Evolutionary conservation across 1,140 invertebrate genomes (phyloP).

Genomic region (Fopius arisanus): DNA sequence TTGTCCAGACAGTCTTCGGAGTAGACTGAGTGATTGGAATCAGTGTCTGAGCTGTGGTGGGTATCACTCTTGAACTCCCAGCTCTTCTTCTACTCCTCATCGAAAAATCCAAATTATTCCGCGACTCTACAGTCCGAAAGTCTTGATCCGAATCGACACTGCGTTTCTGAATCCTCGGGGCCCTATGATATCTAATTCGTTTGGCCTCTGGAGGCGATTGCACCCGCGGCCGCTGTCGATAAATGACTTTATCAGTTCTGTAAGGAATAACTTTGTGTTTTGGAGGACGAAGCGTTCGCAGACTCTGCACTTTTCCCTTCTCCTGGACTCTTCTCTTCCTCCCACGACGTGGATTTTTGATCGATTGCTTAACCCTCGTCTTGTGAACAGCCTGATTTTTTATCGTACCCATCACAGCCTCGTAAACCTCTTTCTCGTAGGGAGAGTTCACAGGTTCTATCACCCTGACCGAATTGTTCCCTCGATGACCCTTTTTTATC

Average conservation of each 20-base stretch:
- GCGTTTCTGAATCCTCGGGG: constrained; percentile 37
- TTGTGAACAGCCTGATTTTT: constrained; percentile 35
- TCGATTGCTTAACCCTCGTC: not conserved
- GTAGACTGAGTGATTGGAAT: constrained; percentile 23
- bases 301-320: not conserved
- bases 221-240: constrained; percentile 13
- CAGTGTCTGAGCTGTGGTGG: not conserved
- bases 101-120: not conserved
- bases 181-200: constrained; percentile 29
- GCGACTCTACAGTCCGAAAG: not conserved
- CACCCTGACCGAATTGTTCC: not conserved
- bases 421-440: constrained; percentile 55
- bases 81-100: not conserved
- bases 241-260: constrained; percentile 29
- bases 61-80: not conserved
- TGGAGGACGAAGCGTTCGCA: not conserved
- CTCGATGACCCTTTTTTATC: constrained; percentile 19
- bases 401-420: constrained; percentile 61
- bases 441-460: constrained; percentile 7
- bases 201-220: not conserved
- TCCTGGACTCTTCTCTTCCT: not conserved
- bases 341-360: not conserved
- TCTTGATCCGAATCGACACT: constrained; percentile 23
- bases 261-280: constrained; percentile 17
- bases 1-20: constrained; percentile 40